Conservation (phyloP, 2,797 vertebrate species). For the Cuculus canorus region DNA sequence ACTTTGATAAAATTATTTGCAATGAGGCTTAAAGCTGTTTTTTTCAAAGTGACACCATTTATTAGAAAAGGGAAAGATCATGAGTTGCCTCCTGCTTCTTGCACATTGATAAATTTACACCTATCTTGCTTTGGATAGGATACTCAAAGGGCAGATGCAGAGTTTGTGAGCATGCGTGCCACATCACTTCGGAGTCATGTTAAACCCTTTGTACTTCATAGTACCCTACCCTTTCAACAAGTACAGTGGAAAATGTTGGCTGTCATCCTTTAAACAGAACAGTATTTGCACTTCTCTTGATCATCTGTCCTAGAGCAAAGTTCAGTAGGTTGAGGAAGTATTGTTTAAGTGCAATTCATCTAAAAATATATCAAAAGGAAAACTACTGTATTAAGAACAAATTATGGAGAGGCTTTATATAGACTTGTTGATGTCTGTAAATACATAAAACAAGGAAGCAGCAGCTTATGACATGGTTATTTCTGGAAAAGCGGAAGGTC, state of each 20-base stretch:
- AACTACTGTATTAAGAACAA: conserved; percentile 30
- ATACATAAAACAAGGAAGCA: conserved; percentile 69
- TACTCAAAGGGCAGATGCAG: background rate
- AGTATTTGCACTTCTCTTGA: conserved; percentile 6
- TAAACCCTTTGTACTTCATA: background rate
- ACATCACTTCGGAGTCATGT: background rate
- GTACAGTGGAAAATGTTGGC: background rate
- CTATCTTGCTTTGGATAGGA: background rate
- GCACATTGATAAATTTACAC: background rate
- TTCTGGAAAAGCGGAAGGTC: conserved; percentile 63
- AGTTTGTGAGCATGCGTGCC: background rate
- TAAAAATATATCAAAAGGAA: conserved; percentile 62
- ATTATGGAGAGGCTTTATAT: conserved; percentile 27
- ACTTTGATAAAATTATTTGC: background rate
- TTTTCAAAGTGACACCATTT: background rate
- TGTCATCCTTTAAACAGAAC: background rate
- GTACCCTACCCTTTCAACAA: background rate
- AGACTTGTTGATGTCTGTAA: conserved; percentile 41
- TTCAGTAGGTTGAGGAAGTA: conserved; percentile 19
- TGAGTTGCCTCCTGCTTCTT: background rate
- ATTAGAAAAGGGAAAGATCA: background rate
- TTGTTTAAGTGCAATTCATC: conserved; percentile 29
- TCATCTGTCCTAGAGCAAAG: background rate
- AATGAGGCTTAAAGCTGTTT: background rate
- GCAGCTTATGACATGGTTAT: conserved; percentile 51